Conservation (phyloP, 1,140 invertebrate genomes). For the Neoseiulus cucumeris region DNA sequence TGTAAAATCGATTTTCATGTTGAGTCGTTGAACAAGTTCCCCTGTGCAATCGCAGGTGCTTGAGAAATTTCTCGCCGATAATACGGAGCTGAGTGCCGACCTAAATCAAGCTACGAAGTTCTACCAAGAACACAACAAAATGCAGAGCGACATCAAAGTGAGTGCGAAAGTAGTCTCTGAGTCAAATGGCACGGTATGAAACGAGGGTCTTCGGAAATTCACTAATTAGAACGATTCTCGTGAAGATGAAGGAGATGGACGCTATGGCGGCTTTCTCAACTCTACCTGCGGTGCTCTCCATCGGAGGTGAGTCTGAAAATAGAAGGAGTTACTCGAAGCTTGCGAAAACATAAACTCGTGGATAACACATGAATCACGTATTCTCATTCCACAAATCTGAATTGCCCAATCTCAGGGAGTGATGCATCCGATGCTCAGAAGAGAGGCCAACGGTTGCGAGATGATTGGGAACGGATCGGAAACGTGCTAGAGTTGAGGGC, state of each 20-base stretch:
- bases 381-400: background rate
- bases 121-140: slow-evolving; percentile 7
- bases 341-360: background rate
- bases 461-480: slow-evolving; percentile 6
- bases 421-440: background rate
- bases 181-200: too few relatives aligned
- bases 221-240: too few relatives aligned
- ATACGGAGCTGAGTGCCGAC: background rate
- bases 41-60: background rate
- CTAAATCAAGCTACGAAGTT: background rate
- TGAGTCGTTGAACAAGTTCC: too few relatives aligned
- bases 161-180: too few relatives aligned
- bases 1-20: too few relatives aligned
- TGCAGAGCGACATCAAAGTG: background rate
- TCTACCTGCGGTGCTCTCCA: background rate
- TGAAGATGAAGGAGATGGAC: slow-evolving; percentile 4
- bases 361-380: background rate
- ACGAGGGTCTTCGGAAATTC: too few relatives aligned
- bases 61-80: background rate
- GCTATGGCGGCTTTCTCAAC: slow-evolving; percentile 3
- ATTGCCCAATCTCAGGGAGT: background rate
- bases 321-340: background rate
- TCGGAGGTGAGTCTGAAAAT: background rate
- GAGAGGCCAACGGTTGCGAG: background rate
- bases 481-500: background rate